These are phyloP conservation scores for Elachura formosa DNA, from an alignment of 2,113 vertebrate genomes.

Conservation along the genomic window DNA sequence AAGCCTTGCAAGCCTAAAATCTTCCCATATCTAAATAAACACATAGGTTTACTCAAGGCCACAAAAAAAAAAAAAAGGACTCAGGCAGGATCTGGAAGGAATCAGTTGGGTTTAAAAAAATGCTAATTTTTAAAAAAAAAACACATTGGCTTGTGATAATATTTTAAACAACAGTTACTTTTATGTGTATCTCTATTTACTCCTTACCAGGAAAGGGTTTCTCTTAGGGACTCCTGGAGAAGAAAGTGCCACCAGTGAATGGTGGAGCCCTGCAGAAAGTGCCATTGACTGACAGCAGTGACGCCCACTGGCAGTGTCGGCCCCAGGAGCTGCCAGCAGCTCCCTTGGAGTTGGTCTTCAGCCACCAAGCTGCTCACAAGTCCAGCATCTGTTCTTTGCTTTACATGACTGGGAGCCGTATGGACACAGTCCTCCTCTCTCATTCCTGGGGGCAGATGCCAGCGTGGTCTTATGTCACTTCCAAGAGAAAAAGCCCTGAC, in stretches of 20 bases:
- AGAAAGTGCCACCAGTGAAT: conserved; percentile 4
- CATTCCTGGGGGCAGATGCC: conserved; percentile 53
- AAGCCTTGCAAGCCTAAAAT: conserved; percentile 8
- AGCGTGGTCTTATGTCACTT: conserved; percentile 28
- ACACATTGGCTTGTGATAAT: background rate
- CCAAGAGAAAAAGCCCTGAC: conserved; percentile 48
- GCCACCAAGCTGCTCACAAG: conserved; percentile 55
- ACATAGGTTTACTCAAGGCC: background rate
- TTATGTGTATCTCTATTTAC: background rate
- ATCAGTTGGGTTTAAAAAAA: background rate
- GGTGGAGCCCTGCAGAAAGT: background rate
- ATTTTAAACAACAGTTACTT: background rate
- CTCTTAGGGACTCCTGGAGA: background rate
- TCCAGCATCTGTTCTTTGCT: conserved; percentile 65
- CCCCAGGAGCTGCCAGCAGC: conserved; percentile 47
- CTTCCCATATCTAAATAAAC: conserved; percentile 32
- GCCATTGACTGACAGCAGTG: conserved; percentile 51
- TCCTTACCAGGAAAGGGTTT: background rate
- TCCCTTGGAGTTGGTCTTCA: conserved; percentile 48
- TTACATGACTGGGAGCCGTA: conserved; percentile 52
- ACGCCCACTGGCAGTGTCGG: background rate
- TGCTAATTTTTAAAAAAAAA: background rate
- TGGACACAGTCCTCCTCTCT: conserved; percentile 48
- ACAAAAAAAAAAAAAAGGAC: background rate
- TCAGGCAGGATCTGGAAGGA: conserved; percentile 11